A percentile compares a stretch with the other conserved stretches of the same genome.
Evolutionary conservation across 2,113 vertebrate genomes (phyloP).

Genomic region (Lates calcarifer): DNA sequence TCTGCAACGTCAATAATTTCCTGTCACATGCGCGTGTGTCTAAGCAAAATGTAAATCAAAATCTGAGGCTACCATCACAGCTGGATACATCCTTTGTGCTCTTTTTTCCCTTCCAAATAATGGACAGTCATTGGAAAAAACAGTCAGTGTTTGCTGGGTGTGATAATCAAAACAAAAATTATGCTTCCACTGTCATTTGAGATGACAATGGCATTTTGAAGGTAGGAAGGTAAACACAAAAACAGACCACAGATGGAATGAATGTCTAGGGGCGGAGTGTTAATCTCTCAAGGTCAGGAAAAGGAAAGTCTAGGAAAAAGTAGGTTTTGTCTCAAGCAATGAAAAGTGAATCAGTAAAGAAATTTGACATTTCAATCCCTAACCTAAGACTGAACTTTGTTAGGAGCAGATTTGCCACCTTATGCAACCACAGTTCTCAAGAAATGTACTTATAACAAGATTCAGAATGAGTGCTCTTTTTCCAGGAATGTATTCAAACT

Average conservation of each 20-base stretch:
- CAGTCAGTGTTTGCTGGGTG: not conserved
- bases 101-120: constrained; percentile 32
- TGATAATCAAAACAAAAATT: constrained; percentile 32
- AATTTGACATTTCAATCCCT: not conserved
- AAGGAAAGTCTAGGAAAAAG: not conserved
- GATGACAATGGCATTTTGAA: constrained; percentile 37
- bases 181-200: not conserved
- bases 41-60: constrained; percentile 51
- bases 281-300: not conserved
- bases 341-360: not conserved
- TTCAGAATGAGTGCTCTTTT: not conserved
- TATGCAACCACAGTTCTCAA: too few relatives aligned
- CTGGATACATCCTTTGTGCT: constrained; percentile 45
- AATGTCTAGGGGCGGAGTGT: constrained; percentile 40
- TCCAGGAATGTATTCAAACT: not conserved
- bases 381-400: not conserved
- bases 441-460: not conserved
- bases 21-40: constrained; percentile 24
- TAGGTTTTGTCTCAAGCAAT: not conserved
- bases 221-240: not conserved
- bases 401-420: not conserved
- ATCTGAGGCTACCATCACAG: constrained; percentile 61
- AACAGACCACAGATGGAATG: not conserved
- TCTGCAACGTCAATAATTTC: constrained; percentile 42
- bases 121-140: constrained; percentile 39